A percentile compares a stretch with the other conserved stretches of the same genome.
These are phyloP conservation scores for Eristalis intricaria DNA, from an alignment of 2,888 invertebrate species.

Conservation along the genomic window DNA sequence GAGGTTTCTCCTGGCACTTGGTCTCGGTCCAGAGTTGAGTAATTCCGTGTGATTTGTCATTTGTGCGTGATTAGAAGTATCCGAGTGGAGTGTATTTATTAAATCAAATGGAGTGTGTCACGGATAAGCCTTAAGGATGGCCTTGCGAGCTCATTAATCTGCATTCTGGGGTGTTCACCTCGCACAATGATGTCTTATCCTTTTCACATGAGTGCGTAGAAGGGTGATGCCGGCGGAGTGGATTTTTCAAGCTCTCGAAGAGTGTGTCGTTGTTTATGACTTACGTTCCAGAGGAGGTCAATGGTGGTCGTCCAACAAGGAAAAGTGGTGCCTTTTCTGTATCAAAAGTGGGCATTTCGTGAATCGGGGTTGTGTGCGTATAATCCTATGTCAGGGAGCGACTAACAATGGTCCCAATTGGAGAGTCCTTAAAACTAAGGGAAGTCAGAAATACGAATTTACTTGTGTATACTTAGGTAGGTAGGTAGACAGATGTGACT, in stretches of 20 bases:
- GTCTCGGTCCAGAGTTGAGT: conserved; percentile 19
- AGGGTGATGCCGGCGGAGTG: background rate
- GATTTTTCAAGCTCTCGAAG: background rate
- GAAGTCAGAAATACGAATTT: too few relatives aligned
- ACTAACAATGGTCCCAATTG: too few relatives aligned
- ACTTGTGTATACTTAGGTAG: too few relatives aligned
- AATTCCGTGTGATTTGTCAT: conserved; percentile 53
- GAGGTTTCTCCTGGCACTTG: background rate
- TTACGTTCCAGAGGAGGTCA: background rate
- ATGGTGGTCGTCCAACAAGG: background rate
- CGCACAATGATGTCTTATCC: background rate
- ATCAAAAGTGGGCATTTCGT: too few relatives aligned
- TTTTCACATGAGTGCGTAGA: background rate
- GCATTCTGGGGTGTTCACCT: background rate
- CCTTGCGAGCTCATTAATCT: conserved; percentile 8
- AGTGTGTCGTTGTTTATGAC: background rate
- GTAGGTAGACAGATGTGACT: too few relatives aligned
- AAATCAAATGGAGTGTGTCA: conserved; percentile 50
- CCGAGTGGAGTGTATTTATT: conserved; percentile 34
- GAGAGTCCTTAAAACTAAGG: too few relatives aligned
- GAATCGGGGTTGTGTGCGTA: too few relatives aligned
- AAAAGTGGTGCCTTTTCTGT: background rate
- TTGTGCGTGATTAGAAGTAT: conserved; percentile 36
- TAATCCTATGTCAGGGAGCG: too few relatives aligned
- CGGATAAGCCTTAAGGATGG: conserved; percentile 22